A percentile compares a stretch with the other conserved stretches of the same genome.
Evolutionary conservation across 37 sponge, comb jelly and placozoan species (phyloP).

Genomic region (Tethya wilhelma): DNA sequence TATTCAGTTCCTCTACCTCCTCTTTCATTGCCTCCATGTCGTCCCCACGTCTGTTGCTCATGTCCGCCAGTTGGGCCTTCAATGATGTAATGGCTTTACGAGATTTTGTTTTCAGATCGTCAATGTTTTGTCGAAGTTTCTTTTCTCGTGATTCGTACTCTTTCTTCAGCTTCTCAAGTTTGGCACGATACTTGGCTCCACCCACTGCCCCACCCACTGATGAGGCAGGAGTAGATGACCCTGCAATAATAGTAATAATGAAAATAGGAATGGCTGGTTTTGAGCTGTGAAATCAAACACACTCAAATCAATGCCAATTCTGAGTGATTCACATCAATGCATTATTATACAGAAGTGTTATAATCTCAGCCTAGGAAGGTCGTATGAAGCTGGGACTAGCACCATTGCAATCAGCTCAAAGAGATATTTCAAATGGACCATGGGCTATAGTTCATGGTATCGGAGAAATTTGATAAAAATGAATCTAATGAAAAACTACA

Average conservation of each 20-base stretch:
- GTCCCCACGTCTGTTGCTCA: conserved; percentile 19
- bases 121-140: conserved; percentile 38
- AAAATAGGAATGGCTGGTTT: background rate
- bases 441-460: too few species aligned
- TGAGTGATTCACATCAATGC: background rate
- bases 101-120: conserved; percentile 37
- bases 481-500: too few species aligned
- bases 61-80: conserved; percentile 38
- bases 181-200: too few species aligned
- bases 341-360: too few species aligned
- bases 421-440: too few species aligned
- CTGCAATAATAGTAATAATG: background rate
- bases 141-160: conserved; percentile 13
- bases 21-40: conserved; percentile 12
- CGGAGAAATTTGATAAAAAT: too few species aligned
- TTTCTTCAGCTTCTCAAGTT: conserved; percentile 1
- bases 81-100: conserved; percentile 26
- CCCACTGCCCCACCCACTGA: too few species aligned
- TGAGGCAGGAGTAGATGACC: background rate
- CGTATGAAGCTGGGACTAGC: too few species aligned
- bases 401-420: too few species aligned
- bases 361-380: too few species aligned
- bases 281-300: background rate
- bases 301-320: background rate
- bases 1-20: conserved; percentile 7